Evolutionary conservation across 1,140 invertebrate species (phyloP).

Genomic region (Drosophila sturtevanti): DNA sequence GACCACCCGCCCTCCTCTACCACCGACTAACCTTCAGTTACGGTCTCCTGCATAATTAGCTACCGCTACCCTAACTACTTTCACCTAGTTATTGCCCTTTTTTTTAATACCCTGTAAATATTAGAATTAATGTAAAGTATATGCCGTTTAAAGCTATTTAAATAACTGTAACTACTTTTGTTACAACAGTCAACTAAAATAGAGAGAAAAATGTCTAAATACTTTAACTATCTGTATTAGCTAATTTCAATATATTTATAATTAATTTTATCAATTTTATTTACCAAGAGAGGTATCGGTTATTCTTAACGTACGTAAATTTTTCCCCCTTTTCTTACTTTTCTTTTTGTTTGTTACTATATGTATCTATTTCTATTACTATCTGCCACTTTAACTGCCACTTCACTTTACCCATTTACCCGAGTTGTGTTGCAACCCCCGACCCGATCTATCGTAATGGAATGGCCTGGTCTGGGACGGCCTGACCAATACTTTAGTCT

Average conservation of each 20-base stretch:
- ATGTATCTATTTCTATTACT: slow-evolving; percentile 16
- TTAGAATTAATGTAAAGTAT: background rate
- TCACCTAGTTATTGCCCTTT: background rate
- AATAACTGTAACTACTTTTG: too few species aligned
- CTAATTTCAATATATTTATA: too few species aligned
- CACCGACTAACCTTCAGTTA: background rate
- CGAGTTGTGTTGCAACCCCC: background rate
- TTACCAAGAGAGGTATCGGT: background rate
- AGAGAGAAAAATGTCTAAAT: too few species aligned
- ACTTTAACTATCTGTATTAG: too few species aligned
- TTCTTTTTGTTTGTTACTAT: background rate
- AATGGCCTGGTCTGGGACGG: background rate
- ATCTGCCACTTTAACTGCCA: slow-evolving; percentile 14
- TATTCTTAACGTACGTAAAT: background rate
- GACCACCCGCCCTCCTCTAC: background rate
- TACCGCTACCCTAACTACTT: slow-evolving; percentile 1
- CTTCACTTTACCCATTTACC: background rate
- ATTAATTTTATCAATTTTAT: background rate
- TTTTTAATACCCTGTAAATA: background rate
- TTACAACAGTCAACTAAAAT: too few species aligned
- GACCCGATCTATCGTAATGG: background rate
- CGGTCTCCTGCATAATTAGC: slow-evolving; percentile 12
- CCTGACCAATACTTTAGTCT: slow-evolving; percentile 67
- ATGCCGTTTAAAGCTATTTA: too few species aligned
- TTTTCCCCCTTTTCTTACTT: background rate